Conservation (phyloP, 2,888 invertebrate genomes). For the Thecocarcelia acutangulata region DNA sequence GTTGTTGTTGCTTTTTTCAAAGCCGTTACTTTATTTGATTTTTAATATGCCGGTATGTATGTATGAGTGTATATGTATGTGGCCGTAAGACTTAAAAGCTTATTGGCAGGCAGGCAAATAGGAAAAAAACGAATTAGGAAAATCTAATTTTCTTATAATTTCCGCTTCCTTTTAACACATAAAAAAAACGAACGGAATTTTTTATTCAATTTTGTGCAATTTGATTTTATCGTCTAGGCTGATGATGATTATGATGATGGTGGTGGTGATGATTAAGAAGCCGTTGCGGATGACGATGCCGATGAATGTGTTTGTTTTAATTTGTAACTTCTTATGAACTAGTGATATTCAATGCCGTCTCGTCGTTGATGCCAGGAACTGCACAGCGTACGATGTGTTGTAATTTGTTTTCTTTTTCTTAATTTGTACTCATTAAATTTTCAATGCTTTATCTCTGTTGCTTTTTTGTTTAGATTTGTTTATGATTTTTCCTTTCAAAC, state of each 20-base stretch:
- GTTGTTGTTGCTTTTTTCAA: background rate
- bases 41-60: no score
- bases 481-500: slow-evolving; percentile 40
- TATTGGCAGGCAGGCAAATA: slow-evolving; percentile 18
- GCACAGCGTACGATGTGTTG: slow-evolving; percentile 11
- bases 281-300: background rate
- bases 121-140: slow-evolving; percentile 25
- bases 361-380: slow-evolving; percentile 30
- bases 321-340: slow-evolving; percentile 28
- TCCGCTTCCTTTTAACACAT: slow-evolving; percentile 59
- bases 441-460: slow-evolving; percentile 23
- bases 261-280: background rate
- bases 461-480: slow-evolving; percentile 2
- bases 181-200: slow-evolving; percentile 28
- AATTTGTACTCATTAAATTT: slow-evolving; percentile 3
- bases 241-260: background rate
- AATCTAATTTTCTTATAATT: slow-evolving; percentile 57
- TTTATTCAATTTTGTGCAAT: slow-evolving; percentile 43
- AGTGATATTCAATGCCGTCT: slow-evolving; percentile 39
- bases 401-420: slow-evolving; percentile 9
- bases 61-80: background rate
- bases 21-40: background rate
- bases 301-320: slow-evolving; percentile 7
- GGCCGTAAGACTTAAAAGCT: slow-evolving; percentile 10
- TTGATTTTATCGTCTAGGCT: slow-evolving; percentile 41